Conservation (phyloP, 2,113 vertebrate species). For the Oreochromis aureus region DNA sequence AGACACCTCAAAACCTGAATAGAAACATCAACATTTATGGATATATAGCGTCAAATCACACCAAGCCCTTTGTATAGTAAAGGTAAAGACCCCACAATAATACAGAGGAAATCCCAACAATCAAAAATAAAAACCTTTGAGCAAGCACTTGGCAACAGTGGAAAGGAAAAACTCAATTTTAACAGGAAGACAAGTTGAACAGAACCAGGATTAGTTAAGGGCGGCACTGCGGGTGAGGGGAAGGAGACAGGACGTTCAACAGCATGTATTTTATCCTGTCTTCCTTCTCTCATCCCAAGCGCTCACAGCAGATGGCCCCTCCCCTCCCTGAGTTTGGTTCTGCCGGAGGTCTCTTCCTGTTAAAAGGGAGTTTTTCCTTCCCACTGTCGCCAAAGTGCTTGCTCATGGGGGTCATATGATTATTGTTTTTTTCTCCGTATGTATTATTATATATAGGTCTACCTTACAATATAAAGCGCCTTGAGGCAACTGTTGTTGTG, state of each 20-base stretch:
- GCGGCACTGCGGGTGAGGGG: neutral
- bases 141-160: neutral
- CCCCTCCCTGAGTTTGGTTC: neutral
- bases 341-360: neutral
- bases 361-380: neutral
- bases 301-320: neutral
- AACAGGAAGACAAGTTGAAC: neutral
- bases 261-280: neutral
- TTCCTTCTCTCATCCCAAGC: neutral
- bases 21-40: neutral
- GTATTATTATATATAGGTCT: neutral
- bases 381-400: neutral
- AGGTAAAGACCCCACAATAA: neutral
- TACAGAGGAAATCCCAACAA: neutral
- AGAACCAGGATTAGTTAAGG: neutral
- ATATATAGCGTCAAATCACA: neutral
- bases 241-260: neutral
- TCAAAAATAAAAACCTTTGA: neutral
- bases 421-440: neutral
- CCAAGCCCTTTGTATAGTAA: neutral
- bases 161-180: neutral
- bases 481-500: neutral
- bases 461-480: neutral
- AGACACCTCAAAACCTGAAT: neutral
- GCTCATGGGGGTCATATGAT: accelerated